phyloP scores from a whole-genome alignment of 2,113 vertebrate genomes.

The Pagrus major region DNA sequence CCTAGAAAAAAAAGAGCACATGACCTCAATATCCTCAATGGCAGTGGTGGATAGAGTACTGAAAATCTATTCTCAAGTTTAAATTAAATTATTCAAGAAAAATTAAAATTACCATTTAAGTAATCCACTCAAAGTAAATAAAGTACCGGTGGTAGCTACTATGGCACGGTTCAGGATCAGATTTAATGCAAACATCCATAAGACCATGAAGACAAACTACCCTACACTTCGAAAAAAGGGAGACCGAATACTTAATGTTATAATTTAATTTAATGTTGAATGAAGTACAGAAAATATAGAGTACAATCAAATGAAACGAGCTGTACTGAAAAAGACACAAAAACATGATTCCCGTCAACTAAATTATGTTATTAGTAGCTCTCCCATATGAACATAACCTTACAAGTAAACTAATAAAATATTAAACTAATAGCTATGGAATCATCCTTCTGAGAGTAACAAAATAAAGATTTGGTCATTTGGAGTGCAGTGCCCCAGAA shows the following conservation, averaged over 20 bases:
- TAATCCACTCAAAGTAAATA: too few relatives aligned
- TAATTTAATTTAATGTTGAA: constrained; percentile 92
- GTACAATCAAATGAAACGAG: constrained; percentile 89
- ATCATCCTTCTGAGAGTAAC: constrained; percentile 80
- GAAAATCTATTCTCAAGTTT: too few relatives aligned
- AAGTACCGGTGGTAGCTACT: too few relatives aligned
- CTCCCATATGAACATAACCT: constrained; percentile 84
- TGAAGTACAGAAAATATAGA: constrained; percentile 93
- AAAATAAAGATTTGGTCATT: constrained; percentile 88
- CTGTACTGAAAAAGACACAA: constrained; percentile 80
- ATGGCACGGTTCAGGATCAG: not conserved
- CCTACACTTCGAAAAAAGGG: not conserved
- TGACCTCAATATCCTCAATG: not conserved
- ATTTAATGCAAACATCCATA: not conserved
- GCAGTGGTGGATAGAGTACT: too few relatives aligned
- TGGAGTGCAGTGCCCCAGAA: constrained; percentile 70
- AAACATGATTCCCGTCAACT: constrained; percentile 86
- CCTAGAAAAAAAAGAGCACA: not conserved
- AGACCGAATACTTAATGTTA: constrained; percentile 37
- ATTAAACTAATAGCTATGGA: constrained; percentile 78
- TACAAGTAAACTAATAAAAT: constrained; percentile 82
- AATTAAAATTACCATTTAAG: too few relatives aligned
- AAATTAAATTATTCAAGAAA: too few relatives aligned
- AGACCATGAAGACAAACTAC: not conserved
- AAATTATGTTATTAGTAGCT: constrained; percentile 84